phyloP scores from a whole-genome alignment of 2,888 invertebrate genomes.

The Neoscelio sp. region DNA sequence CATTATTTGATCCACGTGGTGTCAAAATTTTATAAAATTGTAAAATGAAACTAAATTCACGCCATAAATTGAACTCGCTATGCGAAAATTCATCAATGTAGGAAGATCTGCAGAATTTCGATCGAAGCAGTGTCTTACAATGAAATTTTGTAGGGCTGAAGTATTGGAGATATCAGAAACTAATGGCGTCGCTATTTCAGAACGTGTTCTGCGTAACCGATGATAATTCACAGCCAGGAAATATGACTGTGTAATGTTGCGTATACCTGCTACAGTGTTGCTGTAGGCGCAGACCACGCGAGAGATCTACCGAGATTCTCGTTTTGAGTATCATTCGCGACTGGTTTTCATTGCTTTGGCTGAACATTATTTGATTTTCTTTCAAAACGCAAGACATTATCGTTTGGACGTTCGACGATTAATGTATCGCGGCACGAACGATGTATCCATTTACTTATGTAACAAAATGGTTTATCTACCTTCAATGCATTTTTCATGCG shows the following conservation, averaged over 20 bases:
- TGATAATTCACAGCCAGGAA: conserved; percentile 64
- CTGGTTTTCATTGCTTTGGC: conserved; percentile 61
- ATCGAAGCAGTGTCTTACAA: conserved; percentile 37
- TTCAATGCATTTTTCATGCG: conserved; percentile 25
- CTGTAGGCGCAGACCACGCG: conserved; percentile 57
- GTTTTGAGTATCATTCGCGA: conserved; percentile 62
- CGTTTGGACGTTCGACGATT: conserved; percentile 57
- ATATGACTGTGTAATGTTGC: conserved; percentile 65
- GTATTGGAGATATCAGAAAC: conserved; percentile 60
- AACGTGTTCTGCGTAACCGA: conserved; percentile 60
- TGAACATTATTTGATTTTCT: conserved; percentile 64
- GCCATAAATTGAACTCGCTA: background rate
- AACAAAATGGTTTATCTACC: conserved; percentile 61
- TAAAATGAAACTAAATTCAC: too few relatives aligned
- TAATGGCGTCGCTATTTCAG: conserved; percentile 61
- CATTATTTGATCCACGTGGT: too few relatives aligned
- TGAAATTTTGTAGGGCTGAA: conserved; percentile 33
- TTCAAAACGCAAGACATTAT: conserved; percentile 59
- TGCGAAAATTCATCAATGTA: conserved; percentile 26
- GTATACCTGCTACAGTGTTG: conserved; percentile 40
- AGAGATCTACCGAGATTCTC: conserved; percentile 61
- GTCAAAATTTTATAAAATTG: too few relatives aligned
- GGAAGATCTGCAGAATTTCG: conserved; percentile 29
- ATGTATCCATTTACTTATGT: conserved; percentile 62
- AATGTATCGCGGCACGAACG: conserved; percentile 58